Conservation (phyloP, 2,888 invertebrate species). For the Chalcis sispes region DNA sequence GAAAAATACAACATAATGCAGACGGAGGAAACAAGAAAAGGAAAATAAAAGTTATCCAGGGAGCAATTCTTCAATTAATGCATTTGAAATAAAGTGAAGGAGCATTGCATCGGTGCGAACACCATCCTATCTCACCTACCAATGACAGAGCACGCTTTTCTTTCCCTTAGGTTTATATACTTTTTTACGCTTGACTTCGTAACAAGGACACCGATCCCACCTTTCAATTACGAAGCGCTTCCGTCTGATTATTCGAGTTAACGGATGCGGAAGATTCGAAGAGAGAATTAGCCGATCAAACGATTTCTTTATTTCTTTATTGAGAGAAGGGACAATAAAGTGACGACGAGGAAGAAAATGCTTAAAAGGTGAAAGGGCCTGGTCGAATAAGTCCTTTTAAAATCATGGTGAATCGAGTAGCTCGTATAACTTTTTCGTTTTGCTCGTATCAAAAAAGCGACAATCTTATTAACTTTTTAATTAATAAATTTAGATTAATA, state of each 20-base stretch:
- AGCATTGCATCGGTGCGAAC: neutral
- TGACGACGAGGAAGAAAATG: neutral
- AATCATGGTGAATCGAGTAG: neutral
- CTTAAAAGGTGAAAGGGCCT: neutral
- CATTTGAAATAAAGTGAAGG: slow-evolving; percentile 5
- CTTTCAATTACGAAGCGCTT: slow-evolving; percentile 47
- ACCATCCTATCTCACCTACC: neutral
- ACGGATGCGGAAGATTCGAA: slow-evolving; percentile 37
- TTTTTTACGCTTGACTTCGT: slow-evolving; percentile 59
- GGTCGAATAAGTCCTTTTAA: slow-evolving; percentile 17
- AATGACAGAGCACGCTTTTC: neutral
- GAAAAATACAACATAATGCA: neutral
- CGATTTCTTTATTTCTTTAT: slow-evolving; percentile 12
- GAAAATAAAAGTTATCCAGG: neutral
- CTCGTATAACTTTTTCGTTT: neutral
- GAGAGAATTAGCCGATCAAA: slow-evolving; percentile 46
- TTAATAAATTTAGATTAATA: too few species aligned
- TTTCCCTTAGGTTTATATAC: neutral
- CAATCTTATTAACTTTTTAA: too few species aligned
- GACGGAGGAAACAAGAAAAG: neutral
- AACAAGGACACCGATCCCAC: slow-evolving; percentile 64
- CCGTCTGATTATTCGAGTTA: slow-evolving; percentile 40
- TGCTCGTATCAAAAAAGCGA: too few species aligned
- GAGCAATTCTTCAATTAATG: slow-evolving; percentile 13
- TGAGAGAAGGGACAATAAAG: neutral